These are phyloP conservation scores for Sebastiscus albofasciatus DNA, from an alignment of 2,797 vertebrate species.

Conservation along the genomic window DNA sequence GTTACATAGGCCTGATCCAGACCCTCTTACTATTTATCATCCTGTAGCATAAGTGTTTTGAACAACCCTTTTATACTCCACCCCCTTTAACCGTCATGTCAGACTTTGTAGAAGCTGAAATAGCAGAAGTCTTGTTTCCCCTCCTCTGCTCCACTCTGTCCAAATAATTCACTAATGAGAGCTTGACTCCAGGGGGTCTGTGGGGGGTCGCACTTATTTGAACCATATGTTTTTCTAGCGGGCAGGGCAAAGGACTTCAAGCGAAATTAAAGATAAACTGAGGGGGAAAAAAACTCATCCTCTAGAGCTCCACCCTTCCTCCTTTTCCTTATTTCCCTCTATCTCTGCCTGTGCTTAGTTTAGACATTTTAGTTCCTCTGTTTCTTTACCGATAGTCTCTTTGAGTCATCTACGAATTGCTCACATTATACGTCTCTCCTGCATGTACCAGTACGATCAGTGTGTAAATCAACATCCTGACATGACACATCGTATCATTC, in stretches of 20 bases:
- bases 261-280: slow-evolving; percentile 68
- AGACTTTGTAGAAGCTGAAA: slow-evolving; percentile 35
- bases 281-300: slow-evolving; percentile 37
- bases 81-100: slow-evolving; percentile 17
- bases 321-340: slow-evolving; percentile 12
- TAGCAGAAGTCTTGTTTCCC: slow-evolving; percentile 17
- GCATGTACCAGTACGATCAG: slow-evolving; percentile 12
- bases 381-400: not conserved
- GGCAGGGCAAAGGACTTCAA: slow-evolving; percentile 54
- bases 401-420: slow-evolving; percentile 53
- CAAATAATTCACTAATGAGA: slow-evolving; percentile 77
- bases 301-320: slow-evolving; percentile 51
- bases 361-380: slow-evolving; percentile 6
- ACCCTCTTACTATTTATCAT: slow-evolving; percentile 57
- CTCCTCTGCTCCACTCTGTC: slow-evolving; percentile 42
- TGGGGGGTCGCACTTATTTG: slow-evolving; percentile 62
- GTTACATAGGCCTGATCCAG: slow-evolving; percentile 61
- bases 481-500: slow-evolving; percentile 50
- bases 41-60: slow-evolving; percentile 1
- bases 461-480: slow-evolving; percentile 43
- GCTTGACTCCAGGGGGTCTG: slow-evolving; percentile 66
- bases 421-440: slow-evolving; percentile 21
- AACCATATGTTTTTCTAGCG: slow-evolving; percentile 77
- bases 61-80: slow-evolving; percentile 3
- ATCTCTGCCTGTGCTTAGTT: not conserved